Evolutionary conservation across 2,113 vertebrate species (phyloP).

Genomic region (Cebidichthys violaceus): DNA sequence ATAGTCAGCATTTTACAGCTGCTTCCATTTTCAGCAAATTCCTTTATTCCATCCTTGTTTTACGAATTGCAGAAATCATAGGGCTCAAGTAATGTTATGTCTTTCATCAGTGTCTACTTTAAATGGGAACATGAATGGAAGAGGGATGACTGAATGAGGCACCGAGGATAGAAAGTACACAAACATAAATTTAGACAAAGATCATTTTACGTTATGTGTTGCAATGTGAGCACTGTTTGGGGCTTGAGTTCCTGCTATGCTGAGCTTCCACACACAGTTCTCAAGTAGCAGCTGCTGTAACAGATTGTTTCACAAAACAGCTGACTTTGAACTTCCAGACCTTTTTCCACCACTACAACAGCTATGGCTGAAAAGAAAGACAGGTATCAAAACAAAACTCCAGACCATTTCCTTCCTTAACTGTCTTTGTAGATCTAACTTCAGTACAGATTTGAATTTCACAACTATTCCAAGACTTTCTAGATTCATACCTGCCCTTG

Average conservation of each 20-base stretch:
- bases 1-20: not conserved
- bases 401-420: not conserved
- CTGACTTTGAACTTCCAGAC: not conserved
- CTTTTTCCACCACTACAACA: not conserved
- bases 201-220: not conserved
- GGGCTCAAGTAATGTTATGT: not conserved
- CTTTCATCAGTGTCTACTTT: not conserved
- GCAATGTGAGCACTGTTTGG: not conserved
- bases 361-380: not conserved
- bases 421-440: not conserved
- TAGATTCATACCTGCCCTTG: not conserved
- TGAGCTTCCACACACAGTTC: not conserved
- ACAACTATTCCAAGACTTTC: not conserved
- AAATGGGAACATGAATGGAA: not conserved
- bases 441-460: not conserved
- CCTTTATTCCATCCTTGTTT: not conserved
- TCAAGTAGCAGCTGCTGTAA: not conserved
- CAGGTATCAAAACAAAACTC: not conserved
- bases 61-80: not conserved
- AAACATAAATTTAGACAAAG: not conserved
- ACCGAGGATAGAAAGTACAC: not conserved
- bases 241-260: not conserved
- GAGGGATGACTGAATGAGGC: not conserved
- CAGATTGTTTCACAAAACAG: not conserved
- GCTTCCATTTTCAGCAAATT: not conserved